Conservation (phyloP, 2,797 vertebrate genomes). For the Podarcis lilfordi region DNA sequence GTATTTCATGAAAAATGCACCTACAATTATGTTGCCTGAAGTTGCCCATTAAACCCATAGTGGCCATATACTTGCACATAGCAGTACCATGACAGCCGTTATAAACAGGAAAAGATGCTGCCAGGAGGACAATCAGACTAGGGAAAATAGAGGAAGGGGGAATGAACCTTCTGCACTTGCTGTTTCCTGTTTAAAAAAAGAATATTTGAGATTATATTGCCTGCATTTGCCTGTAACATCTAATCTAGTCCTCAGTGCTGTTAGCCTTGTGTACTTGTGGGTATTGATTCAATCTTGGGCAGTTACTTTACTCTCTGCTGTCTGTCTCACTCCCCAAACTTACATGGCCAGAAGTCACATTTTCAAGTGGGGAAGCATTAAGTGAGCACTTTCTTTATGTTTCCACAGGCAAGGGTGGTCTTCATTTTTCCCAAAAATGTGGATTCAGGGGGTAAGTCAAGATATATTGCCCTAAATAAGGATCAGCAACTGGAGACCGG, state of each 20-base stretch:
- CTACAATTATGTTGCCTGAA: neutral
- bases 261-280: neutral
- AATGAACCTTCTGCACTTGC: neutral
- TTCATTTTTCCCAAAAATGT: conserved; percentile 46
- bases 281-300: neutral
- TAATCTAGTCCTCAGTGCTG: neutral
- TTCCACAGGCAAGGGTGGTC: conserved; percentile 48
- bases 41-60: neutral
- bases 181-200: neutral
- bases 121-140: neutral
- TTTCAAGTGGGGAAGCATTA: neutral
- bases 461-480: neutral
- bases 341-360: neutral
- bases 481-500: neutral
- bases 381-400: conserved; percentile 28
- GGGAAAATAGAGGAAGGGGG: neutral
- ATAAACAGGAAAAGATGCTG: neutral
- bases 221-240: neutral
- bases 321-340: neutral
- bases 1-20: neutral
- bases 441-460: conserved; percentile 39
- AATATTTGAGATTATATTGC: neutral
- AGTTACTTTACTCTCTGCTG: neutral
- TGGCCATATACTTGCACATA: neutral
- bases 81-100: neutral